Base-by-base conservation (phyloP, 2,888 invertebrate species). In the Eugnorisma glareosa region DNA sequence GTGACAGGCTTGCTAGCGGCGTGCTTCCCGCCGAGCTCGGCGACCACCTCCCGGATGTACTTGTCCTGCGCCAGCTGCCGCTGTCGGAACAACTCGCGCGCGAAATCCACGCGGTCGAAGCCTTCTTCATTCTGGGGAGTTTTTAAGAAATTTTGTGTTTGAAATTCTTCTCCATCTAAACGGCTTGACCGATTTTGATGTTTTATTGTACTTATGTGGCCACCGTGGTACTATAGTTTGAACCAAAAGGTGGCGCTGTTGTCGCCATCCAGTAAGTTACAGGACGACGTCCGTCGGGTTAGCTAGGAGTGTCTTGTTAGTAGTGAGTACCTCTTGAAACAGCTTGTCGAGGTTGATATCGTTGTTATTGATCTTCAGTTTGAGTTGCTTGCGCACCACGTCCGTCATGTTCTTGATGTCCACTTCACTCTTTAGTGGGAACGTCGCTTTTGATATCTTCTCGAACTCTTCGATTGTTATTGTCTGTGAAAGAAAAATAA, bases 371-470 rank as follows among this genome's bases (percentile, higher is more conserved):
- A 94, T 89, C 87, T 96, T 96, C 51, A 97, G 86, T 86, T 97
- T 97, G 10, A 97, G 93, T 81, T 97, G 97, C 82, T 94, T 96
- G 31, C 94, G 92, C 57, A 95, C 93, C 31, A 94, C 95, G 73
- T 97, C 97, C 21, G 88, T 89, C 64, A 97, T 82, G 78, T 96
- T 97, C 81, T 95, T 96, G 67, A 97, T 94, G 79, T 97, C 97
- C 67, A 97, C 96, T 80, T 97, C 97, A 74, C 94, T 96, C 83
- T 97, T 97, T 81, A 96, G 77, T 0, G 97, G 95, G 73, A 96
- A 97, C n/a, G 93, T 91, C 0, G 92, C 82, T 77, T 94, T 94
- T 2, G 93, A 89, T 24, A 93, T 89, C 83, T 94, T 96, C 86
- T 97, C 96, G 31, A 97, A 94, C 59, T 97, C 96, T 43, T 96